Base-by-base conservation (phyloP, 2,797 vertebrate genomes). In the Pantherophis vulpinus region DNA sequence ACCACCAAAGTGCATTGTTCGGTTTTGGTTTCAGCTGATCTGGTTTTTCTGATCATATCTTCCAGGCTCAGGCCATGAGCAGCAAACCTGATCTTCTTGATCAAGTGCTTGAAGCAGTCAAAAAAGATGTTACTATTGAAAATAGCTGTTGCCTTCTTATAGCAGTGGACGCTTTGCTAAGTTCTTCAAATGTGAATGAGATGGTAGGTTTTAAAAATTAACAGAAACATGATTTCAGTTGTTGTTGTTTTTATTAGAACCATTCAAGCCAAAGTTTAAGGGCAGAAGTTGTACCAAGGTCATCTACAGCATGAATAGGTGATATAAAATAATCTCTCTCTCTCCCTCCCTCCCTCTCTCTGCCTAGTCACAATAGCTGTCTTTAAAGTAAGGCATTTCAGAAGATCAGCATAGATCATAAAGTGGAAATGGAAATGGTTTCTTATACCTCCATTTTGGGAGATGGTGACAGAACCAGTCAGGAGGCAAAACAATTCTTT, bases 81-180 rank as follows among this genome's bases (percentile, higher is more conserved):
- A 98, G 98, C 95, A 98, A 98, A 96, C 98, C 98, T 86, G 97
- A 98, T 20, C 96, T 99, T 94, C 94, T 99, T 96, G 98, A 98
- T 96, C 98, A 99, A 96, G 97, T 99, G 96, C 98, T 98, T 94
- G 97, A 97, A 93, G 98, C 98, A 95, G 97, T 99, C 96, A 98
- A 98, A 96, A 98, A 98, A 95, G 97, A 97, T 12, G 97, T 99
- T 95, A 98, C 97, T n/a, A 98, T 98, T 95, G 98, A 99, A 94
- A 99, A 99, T 96, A 98, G 98, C 96, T 99, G 98, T 95, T 97
- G 98, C 93, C 98, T 99, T 70, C 98, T 98, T 96, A 95, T 98
- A 93, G 98, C 99, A 56, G 97, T 99, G 96, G 97, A 99, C 95
- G 94, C 25, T 0, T 97, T 99, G 94, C 96, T 98, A 93, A 96